Evolutionary conservation across 2,113 vertebrate genomes (phyloP), one percentile per base, ranked within the genome.

Genomic region (Oreotragus oreotragus): DNA sequence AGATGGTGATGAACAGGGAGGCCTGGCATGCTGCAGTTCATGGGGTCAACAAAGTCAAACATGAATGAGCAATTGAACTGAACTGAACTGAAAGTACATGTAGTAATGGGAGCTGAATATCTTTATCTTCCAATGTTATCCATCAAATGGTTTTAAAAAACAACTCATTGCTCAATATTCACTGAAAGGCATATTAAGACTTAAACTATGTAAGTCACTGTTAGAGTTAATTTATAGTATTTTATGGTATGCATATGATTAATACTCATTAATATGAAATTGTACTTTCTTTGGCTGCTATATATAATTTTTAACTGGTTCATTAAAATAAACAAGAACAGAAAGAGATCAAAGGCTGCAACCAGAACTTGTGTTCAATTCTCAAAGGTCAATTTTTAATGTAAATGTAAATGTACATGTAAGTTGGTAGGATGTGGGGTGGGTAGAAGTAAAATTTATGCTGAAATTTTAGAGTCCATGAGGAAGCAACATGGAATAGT

Each of bases 261-360:
- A 73, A 91, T 87, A 19, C 55, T 94, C 57, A 97, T 57, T 87
- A 91, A 90, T 94, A 89, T 60, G 90, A 94, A 89, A 90, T 14
- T 92, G 10, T 16, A 86, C 15, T 92, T 49, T 88, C 85, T 64
- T 84, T 19, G 10, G 45, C 5, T 25, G 57, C 12, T 94, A 36
- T 58, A 15, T 90, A 95, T 23, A 96, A 73, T 89, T 91, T 87
- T 73, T 73, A 88, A 93, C 77, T 85, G 15, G 19, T 14, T 95
- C 79, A 88, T 94, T 95, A 87, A 96, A 97, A 96, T 70, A 97
- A 93, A 88, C 27, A 95, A 90, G 60, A 89, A 83, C 28, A 30
- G 23, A 94, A 7, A 73, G 64, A 93, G 86, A 88, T 16, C 30
- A 91, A 60, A 88, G 85, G 55, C 85, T 58, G 30, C 6, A 79